phyloP scores from a whole-genome alignment of 2,113 vertebrate genomes.

The Lophura nycthemera region DNA sequence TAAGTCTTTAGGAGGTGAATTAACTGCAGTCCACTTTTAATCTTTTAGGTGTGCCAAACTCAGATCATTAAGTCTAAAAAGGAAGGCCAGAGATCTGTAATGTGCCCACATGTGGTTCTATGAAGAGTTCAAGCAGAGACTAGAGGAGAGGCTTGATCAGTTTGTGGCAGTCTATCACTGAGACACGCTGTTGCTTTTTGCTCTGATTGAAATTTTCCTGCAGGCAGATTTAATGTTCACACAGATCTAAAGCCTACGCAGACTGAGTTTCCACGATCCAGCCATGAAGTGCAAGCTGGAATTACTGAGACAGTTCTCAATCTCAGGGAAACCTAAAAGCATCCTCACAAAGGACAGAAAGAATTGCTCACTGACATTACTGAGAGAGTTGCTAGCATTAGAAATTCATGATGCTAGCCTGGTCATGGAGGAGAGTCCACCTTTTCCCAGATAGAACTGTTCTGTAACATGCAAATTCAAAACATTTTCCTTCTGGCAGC shows the following conservation, averaged over 20 bases:
- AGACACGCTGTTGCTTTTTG: neutral
- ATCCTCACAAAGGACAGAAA: neutral
- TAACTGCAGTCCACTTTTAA: conserved; percentile 55
- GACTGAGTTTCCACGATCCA: neutral
- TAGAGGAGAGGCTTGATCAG: neutral
- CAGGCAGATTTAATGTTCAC: neutral
- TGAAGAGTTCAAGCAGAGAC: neutral
- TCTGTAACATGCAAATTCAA: neutral
- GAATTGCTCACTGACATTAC: neutral
- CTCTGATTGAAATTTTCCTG: neutral
- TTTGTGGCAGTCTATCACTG: neutral
- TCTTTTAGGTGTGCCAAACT: conserved; percentile 50
- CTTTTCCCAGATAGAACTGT: neutral
- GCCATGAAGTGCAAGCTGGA: neutral
- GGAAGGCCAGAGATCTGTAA: conserved; percentile 17
- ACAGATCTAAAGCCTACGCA: neutral
- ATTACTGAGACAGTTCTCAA: neutral
- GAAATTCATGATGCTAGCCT: neutral
- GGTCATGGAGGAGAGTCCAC: neutral
- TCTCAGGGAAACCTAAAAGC: neutral
- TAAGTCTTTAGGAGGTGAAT: conserved; percentile 39
- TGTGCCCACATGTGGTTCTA: neutral
- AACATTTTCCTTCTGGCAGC: neutral
- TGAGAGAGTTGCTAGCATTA: neutral
- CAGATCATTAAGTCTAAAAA: conserved; percentile 36